phyloP scores from a whole-genome alignment of 64 coral and sea anemone genomes.

The Porites lutea region DNA sequence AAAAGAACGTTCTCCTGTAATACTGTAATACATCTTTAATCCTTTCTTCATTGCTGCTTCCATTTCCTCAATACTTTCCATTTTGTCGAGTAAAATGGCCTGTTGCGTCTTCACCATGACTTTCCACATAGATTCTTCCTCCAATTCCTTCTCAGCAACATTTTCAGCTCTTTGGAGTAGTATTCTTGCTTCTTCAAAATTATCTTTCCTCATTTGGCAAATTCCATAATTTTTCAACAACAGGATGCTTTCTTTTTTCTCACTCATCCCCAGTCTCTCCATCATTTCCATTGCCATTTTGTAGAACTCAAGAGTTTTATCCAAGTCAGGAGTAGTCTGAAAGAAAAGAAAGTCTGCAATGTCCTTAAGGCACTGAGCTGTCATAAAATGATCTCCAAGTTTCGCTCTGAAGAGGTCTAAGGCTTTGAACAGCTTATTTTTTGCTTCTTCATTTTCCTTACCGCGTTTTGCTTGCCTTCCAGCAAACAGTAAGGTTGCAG shows the following conservation, averaged over 20 bases:
- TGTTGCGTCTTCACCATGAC: background rate
- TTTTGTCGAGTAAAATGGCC: background rate
- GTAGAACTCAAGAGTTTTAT: background rate
- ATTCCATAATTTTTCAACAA: background rate
- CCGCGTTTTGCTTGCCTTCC: background rate
- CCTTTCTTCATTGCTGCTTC: background rate
- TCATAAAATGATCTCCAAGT: constrained; percentile 1
- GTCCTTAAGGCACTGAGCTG: constrained; percentile 3
- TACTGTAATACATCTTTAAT: background rate
- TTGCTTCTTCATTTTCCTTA: background rate
- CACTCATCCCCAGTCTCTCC: background rate
- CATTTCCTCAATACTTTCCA: background rate
- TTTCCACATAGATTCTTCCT: constrained; percentile 30
- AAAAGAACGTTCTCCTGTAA: background rate
- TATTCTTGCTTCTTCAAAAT: background rate
- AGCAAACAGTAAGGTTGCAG: background rate
- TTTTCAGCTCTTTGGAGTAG: background rate
- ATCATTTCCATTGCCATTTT: constrained; percentile 11
- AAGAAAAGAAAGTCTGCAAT: constrained; percentile 26
- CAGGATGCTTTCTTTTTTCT: constrained; percentile 4
- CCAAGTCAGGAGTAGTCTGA: background rate
- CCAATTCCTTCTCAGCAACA: constrained; percentile 13
- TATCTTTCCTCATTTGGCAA: background rate
- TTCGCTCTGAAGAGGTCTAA: background rate
- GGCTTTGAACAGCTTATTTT: background rate